Evolutionary conservation across 2,888 invertebrate genomes (phyloP).

Genomic region (Encarsia formosa): DNA sequence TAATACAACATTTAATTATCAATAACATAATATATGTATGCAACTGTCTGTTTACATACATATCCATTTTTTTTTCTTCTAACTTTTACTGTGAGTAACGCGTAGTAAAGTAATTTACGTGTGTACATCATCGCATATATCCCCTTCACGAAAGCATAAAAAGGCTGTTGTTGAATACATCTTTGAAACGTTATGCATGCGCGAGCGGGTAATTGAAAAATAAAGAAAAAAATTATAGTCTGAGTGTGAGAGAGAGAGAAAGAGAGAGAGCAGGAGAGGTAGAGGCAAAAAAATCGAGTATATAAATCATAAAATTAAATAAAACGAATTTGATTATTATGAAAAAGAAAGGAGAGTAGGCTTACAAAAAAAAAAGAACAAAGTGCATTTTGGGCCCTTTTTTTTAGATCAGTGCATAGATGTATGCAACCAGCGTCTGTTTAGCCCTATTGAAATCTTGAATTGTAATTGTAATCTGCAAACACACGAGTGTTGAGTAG

Average conservation of each 20-base stretch:
- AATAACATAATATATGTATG: slow-evolving; percentile 44
- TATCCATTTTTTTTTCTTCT: slow-evolving; percentile 16
- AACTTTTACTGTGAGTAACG: slow-evolving; percentile 25
- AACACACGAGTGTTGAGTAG: no score
- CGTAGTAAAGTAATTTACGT: slow-evolving; percentile 20
- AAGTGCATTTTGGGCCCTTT: slow-evolving; percentile 23
- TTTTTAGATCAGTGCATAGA: slow-evolving; percentile 11
- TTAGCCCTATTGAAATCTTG: slow-evolving; percentile 7
- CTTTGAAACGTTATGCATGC: slow-evolving; percentile 20
- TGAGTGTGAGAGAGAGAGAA: slow-evolving; percentile 1
- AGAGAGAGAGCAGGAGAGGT: slow-evolving; percentile 22
- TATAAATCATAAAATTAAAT: slow-evolving; percentile 23
- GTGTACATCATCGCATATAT: slow-evolving; percentile 12
- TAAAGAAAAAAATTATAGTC: slow-evolving; percentile 2
- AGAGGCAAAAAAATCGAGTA: slow-evolving; percentile 13
- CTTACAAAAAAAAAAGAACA: slow-evolving; percentile 12
- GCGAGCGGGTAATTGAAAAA: slow-evolving; percentile 22
- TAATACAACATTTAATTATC: slow-evolving; percentile 49
- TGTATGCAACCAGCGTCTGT: slow-evolving; percentile 15
- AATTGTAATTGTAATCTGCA: no score
- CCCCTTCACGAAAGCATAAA: slow-evolving; percentile 17
- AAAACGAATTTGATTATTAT: slow-evolving; percentile 21
- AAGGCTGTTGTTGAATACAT: slow-evolving; percentile 19
- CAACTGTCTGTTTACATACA: slow-evolving; percentile 24
- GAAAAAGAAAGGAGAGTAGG: not conserved